Evolutionary conservation across 1,140 invertebrate genomes (phyloP).

Genomic region (Zaprionus camerounensis): DNA sequence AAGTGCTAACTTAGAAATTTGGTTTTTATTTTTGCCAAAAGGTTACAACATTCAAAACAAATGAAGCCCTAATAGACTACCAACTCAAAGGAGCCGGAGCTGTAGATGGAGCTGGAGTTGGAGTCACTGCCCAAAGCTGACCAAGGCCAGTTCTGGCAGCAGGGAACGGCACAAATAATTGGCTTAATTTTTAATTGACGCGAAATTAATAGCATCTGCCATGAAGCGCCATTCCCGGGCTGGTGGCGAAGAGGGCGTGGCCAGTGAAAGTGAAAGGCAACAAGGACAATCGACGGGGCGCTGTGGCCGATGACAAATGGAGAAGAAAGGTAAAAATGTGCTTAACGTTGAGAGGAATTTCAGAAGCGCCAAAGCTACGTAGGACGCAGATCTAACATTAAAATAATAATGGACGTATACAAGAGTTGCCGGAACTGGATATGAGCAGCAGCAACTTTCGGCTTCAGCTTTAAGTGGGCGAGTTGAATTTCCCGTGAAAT

Average conservation of each 20-base stretch:
- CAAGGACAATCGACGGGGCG: slow-evolving; percentile 14
- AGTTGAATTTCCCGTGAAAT: not conserved
- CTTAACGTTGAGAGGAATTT: not conserved
- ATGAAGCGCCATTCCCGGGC: slow-evolving; percentile 2
- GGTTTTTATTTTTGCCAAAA: slow-evolving; percentile 64
- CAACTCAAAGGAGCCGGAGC: slow-evolving; percentile 48
- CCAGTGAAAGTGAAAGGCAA: slow-evolving; percentile 60
- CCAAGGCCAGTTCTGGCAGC: slow-evolving; percentile 42
- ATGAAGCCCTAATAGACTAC: slow-evolving; percentile 81
- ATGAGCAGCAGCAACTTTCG: not conserved
- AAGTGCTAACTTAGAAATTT: slow-evolving; percentile 77
- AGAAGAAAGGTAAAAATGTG: slow-evolving; percentile 21
- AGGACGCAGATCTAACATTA: slow-evolving; percentile 1
- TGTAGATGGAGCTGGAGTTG: not conserved
- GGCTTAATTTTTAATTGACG: slow-evolving; percentile 83
- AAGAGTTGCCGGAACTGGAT: not conserved
- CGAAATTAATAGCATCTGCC: slow-evolving; percentile 78
- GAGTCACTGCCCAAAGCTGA: slow-evolving; percentile 17
- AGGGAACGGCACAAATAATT: slow-evolving; percentile 72
- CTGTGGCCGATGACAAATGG: slow-evolving; percentile 40
- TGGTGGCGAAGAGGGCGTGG: slow-evolving; percentile 3
- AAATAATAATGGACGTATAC: slow-evolving; percentile 1
- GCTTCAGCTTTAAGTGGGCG: not conserved
- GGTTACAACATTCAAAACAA: slow-evolving; percentile 82
- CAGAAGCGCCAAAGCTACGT: not conserved